Percentiles rank a stretch among this genome's conserved stretches.
Evolutionary conservation across 2,113 vertebrate species (phyloP).

Genomic region (Saccopteryx leptura): DNA sequence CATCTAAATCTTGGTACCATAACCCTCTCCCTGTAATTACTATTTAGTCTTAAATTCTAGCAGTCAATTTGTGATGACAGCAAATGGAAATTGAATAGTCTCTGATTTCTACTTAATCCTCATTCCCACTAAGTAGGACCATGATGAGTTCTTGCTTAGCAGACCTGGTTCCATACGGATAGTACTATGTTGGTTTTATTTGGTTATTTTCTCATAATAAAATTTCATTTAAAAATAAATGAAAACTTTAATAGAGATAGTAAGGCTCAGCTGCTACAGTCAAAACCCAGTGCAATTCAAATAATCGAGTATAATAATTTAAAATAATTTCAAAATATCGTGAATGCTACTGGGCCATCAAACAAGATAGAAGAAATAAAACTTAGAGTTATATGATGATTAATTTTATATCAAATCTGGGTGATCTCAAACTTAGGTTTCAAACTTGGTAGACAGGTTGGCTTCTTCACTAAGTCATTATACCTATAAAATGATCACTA

Average conservation of each 20-base stretch:
- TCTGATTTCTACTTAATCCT: conserved; percentile 51
- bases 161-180: neutral
- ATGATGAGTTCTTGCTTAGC: neutral
- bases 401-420: neutral
- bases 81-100: neutral
- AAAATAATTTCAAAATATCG: conserved; percentile 80
- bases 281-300: conserved; percentile 60
- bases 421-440: neutral
- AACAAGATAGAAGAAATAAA: neutral
- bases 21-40: neutral
- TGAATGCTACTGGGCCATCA: conserved; percentile 80
- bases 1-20: neutral
- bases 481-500: neutral
- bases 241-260: conserved; percentile 58
- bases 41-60: neutral
- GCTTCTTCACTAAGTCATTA: neutral
- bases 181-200: conserved; percentile 22
- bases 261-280: conserved; percentile 65
- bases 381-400: neutral
- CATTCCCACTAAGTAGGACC: neutral
- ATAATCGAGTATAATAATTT: conserved; percentile 74
- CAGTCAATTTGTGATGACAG: neutral
- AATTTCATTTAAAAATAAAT: conserved; percentile 74
- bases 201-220: conserved; percentile 48
- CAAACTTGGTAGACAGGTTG: neutral